Conservation (phyloP, 2,113 vertebrate species). For the Sardina pilchardus region DNA sequence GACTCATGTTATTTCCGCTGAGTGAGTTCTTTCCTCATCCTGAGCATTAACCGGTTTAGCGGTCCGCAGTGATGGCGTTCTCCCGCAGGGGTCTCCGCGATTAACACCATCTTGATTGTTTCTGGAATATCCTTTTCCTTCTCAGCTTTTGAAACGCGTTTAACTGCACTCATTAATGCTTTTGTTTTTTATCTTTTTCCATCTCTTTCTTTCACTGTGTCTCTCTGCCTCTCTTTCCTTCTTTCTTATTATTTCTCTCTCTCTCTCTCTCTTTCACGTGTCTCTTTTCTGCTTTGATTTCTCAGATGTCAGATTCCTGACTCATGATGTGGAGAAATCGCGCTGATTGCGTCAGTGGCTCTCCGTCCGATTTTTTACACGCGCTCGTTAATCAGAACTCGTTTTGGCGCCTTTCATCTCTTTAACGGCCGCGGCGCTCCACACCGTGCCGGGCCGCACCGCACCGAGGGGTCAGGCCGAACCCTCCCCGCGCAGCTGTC, state of each 20-base stretch:
- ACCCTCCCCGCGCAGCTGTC: neutral
- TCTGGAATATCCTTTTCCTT: neutral
- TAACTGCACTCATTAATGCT: neutral
- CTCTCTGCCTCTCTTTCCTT: slow-evolving; percentile 29
- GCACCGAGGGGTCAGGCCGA: too few relatives aligned
- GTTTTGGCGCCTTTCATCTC: neutral
- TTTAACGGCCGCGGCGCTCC: neutral
- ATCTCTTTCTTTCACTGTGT: slow-evolving; percentile 31
- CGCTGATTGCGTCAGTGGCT: slow-evolving; percentile 2
- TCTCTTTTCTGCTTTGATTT: neutral
- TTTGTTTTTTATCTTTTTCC: slow-evolving; percentile 20
- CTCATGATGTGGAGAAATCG: neutral
- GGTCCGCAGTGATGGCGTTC: neutral
- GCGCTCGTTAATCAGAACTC: neutral
- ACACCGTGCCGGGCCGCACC: neutral
- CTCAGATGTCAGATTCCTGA: slow-evolving; percentile 13
- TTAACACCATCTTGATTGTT: neutral
- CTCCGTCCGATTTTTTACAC: neutral
- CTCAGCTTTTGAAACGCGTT: neutral
- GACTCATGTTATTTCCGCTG: neutral
- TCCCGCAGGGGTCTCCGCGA: neutral
- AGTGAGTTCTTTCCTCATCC: neutral
- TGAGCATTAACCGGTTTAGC: neutral
- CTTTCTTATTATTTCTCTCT: neutral
- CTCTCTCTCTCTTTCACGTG: slow-evolving; percentile 1